phyloP scores from a whole-genome alignment of 2,797 vertebrate species.

The Hybognathus amarus region DNA sequence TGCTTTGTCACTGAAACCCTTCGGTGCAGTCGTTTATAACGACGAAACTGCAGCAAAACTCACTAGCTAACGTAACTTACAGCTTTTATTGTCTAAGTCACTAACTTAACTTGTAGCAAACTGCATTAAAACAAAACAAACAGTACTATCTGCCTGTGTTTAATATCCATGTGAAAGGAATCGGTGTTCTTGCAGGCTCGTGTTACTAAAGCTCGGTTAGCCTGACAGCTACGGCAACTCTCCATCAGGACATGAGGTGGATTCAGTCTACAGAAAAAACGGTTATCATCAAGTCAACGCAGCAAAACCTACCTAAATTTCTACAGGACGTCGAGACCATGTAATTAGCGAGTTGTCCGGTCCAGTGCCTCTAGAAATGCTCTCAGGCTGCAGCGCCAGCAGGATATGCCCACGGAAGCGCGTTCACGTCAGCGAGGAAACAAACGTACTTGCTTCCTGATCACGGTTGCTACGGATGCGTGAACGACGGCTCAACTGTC shows the following conservation, averaged over 20 bases:
- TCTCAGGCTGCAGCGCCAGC: not conserved
- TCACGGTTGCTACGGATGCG: conserved; percentile 23
- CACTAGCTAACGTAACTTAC: not conserved
- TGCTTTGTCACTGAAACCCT: not conserved
- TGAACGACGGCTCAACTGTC: not conserved
- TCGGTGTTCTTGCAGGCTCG: not conserved
- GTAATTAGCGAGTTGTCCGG: not conserved
- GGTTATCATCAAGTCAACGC: conserved; percentile 1
- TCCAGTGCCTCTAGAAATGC: not conserved
- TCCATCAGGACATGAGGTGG: conserved; percentile 56
- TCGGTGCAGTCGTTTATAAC: not conserved
- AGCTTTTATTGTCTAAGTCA: not conserved
- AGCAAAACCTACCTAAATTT: conserved; percentile 50
- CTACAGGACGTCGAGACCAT: not conserved
- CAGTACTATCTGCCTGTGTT: not conserved
- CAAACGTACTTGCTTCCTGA: conserved; percentile 24
- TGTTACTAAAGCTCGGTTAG: conserved; percentile 21
- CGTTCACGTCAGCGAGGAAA: conserved; percentile 1
- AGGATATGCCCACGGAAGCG: not conserved
- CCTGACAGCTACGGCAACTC: conserved; percentile 61
- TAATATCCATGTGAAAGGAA: not conserved
- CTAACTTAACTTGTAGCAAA: not conserved
- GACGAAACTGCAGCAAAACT: not conserved
- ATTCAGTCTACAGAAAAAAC: conserved; percentile 10
- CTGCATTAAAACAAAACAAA: not conserved